Conservation (phyloP, 2,797 vertebrate species). For the Cyprinella venusta region DNA sequence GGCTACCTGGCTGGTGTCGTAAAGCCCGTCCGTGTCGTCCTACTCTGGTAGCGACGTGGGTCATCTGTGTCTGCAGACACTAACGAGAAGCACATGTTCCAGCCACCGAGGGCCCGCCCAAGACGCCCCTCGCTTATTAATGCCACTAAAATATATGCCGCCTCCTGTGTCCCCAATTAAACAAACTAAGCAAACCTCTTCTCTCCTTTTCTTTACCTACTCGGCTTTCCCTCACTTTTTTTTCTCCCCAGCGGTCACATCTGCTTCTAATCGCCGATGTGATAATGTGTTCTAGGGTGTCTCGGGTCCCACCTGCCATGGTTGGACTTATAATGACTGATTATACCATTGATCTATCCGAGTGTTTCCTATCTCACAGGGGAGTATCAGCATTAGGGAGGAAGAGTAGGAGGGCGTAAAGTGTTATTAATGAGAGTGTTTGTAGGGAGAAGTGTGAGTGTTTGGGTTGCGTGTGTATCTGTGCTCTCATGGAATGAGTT, state of each 20-base stretch:
- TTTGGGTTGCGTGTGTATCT: conserved; percentile 18
- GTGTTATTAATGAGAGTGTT: conserved; percentile 50
- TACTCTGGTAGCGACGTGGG: conserved; percentile 74
- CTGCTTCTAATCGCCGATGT: conserved; percentile 83
- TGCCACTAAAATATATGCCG: conserved; percentile 87
- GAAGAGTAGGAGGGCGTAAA: conserved; percentile 16
- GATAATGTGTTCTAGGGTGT: conserved; percentile 77
- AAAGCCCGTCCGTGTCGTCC: conserved; percentile 19
- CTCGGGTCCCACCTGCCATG: conserved; percentile 31
- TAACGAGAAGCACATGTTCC: conserved; percentile 86
- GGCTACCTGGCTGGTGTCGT: conserved; percentile 8
- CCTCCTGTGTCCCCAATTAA: conserved; percentile 87
- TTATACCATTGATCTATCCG: conserved; percentile 45
- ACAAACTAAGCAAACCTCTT: conserved; percentile 60
- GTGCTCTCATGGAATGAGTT: conserved; percentile 63
- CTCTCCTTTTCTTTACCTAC: conserved; percentile 3
- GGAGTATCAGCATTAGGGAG: conserved; percentile 25
- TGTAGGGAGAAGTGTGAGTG: conserved; percentile 6
- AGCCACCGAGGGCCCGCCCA: conserved; percentile 71
- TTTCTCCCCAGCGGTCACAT: conserved; percentile 69
- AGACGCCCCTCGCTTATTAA: conserved; percentile 81
- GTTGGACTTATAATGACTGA: conserved; percentile 44
- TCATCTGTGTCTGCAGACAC: conserved; percentile 75
- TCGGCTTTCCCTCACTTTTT: conserved; percentile 6
- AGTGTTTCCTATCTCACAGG: conserved; percentile 41